Base-by-base conservation (phyloP, 2,888 invertebrate genomes). In the Pilophorus perplexus region DNA sequence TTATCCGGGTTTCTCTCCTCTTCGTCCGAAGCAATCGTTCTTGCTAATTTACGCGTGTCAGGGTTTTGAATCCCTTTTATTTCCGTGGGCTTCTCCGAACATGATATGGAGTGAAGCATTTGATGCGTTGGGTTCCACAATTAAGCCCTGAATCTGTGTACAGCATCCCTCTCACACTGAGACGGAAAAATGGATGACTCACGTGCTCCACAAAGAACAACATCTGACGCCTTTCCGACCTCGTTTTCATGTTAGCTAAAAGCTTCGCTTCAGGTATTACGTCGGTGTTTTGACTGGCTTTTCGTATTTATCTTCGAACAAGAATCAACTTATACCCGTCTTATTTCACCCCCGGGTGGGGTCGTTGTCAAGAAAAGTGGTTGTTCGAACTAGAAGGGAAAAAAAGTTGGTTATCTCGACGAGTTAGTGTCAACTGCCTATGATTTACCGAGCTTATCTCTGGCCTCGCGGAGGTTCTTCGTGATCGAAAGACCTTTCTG, bases 381-480 rank as follows among this genome's bases (percentile, higher is more conserved):
- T 52, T 52, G 52, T 25, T 52, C 52, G 27, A 52, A 52, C 52
- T 52, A 52, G 28, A 52, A 52, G 52, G 52, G 28, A 52, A 25
- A 25, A 50, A 64, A 64, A 64, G 64, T 64, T 64, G 64, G 50
- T 48, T 48, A 50, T 48, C 38, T 64, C 40, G 23, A 23, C 20
- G 50, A 50, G 64, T 64, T 64, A 50, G 48, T 48, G 64, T 64
- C 64, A 64, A 64, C 64, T 64, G 64, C 50, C 64, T 64, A 64
- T 64, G 64, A 64, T 64, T 64, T 64, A 64, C 48, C 38, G 64
- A 50, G 64, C 64, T 64, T 64, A 64, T 55, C 55, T 55, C n/a
- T n/a, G n/a, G n/a, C n/a, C n/a, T 59, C 42, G 40, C 59, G 42
- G 59, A 55, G 22, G 37, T 10, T 52, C 52, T 52, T 14, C 16